phyloP scores from a whole-genome alignment of 2,113 vertebrate genomes.

The Ceyx melanurus region DNA sequence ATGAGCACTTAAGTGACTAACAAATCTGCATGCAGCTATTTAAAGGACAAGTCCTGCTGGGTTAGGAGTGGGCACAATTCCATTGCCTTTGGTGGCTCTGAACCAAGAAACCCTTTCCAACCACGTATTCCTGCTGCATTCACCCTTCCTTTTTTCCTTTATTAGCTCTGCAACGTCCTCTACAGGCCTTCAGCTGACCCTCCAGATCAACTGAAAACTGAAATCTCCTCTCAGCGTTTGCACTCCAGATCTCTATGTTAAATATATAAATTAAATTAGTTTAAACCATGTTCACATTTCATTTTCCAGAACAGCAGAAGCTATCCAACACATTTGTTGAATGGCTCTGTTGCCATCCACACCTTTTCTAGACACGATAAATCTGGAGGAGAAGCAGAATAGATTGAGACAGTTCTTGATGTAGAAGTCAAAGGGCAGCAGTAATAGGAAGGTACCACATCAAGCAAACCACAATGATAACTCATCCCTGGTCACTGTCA shows the following conservation, averaged over 20 bases:
- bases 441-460: background rate
- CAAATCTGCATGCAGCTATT: background rate
- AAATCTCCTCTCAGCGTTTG: background rate
- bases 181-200: background rate
- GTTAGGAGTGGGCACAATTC: background rate
- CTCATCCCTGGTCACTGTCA: background rate
- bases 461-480: fast-evolving
- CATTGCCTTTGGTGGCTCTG: background rate
- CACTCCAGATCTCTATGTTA: background rate
- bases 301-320: background rate
- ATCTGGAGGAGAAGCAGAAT: background rate
- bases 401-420: background rate
- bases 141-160: background rate
- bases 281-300: background rate
- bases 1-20: background rate
- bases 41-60: background rate
- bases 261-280: background rate
- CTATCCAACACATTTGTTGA: background rate
- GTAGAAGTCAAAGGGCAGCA: background rate
- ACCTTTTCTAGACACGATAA: background rate
- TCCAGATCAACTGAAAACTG: background rate
- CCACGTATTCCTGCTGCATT: background rate
- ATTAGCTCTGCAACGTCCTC: slow-evolving; percentile 7
- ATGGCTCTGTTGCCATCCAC: background rate
- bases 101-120: background rate